phyloP scores from a whole-genome alignment of 2,888 invertebrate species.

The Synanthedon myopaeformis region DNA sequence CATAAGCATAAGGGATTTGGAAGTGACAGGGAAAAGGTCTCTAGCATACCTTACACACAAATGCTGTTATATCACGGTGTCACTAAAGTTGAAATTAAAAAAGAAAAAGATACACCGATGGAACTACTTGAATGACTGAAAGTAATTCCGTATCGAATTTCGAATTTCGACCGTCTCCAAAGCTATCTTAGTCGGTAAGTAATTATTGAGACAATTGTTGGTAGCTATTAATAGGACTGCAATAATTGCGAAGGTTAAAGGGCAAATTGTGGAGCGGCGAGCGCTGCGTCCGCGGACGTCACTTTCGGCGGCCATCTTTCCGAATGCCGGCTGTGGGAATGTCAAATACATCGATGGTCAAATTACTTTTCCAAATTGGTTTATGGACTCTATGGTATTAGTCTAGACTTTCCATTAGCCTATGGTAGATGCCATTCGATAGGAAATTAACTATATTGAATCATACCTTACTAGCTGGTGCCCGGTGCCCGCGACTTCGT shows the following conservation, averaged over 20 bases:
- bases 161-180: neutral
- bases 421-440: too few species aligned
- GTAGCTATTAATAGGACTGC: conserved; percentile 26
- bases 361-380: conserved; percentile 4
- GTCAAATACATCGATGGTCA: too few species aligned
- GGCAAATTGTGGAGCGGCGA: conserved; percentile 47
- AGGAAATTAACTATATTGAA: too few species aligned
- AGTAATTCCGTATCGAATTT: neutral
- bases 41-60: too few species aligned
- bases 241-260: conserved; percentile 48
- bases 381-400: too few species aligned
- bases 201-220: conserved; percentile 35
- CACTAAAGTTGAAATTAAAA: too few species aligned
- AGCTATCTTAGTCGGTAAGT: neutral
- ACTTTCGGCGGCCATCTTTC: conserved; percentile 22
- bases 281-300: conserved; percentile 14
- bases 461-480: neutral
- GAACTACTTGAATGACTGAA: too few species aligned
- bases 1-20: too few species aligned
- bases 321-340: conserved; percentile 21
- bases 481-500: neutral
- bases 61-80: too few species aligned
- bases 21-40: too few species aligned
- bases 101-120: too few species aligned
- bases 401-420: too few species aligned